Evolutionary conservation across 2,888 invertebrate genomes (phyloP), one percentile per base, ranked within the genome.

Genomic region (Microctonus hyperodae): DNA sequence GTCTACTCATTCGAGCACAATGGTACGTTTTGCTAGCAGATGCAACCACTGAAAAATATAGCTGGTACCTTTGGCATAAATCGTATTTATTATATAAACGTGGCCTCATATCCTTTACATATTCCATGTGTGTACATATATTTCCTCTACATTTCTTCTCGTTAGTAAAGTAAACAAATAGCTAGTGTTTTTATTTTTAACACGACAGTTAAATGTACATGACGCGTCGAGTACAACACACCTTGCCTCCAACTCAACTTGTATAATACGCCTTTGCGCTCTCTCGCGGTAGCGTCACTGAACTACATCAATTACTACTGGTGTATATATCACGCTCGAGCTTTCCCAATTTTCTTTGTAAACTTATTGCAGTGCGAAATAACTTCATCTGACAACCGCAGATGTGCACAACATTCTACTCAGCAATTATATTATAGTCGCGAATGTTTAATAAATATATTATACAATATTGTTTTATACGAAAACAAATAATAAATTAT

Each of bases 1-100:
- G 20, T 55, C 53, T 35, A 25, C 55, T 51, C 51, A 35, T 25
- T 62, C 28, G 20, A 28, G 53, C 28, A 37, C 63, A 16, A 23
- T 63, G 63, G 40, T 37, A 55, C 63, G 48, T 55, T 40, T 33
- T 62, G 63, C 63, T 37, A 53, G 63, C 63, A 63, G 63, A 55
- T 63, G 63, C 55, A 63, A 55, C 63, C 63, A 55, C 63, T 37
- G 55, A 63, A 63, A 63, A 55, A 63, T 63, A 63, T 63, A 40
- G 23, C 62, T 25, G 40, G 20, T 63, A 20, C 55, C 55, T 63
- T 63, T 28, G 55, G n/a, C n/a, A n/a, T n/a, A n/a, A n/a, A n/a
- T 48, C 63, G 40, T 28, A 31, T 55, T 37, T 63, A 55, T 63
- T 63, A 44, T 55, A 55, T 44, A 44, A 16, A 25, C 35, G 40